Conservation (phyloP, 37 sponge, comb jelly and placozoan species). For the Halisarca cf. caerulea region DNA sequence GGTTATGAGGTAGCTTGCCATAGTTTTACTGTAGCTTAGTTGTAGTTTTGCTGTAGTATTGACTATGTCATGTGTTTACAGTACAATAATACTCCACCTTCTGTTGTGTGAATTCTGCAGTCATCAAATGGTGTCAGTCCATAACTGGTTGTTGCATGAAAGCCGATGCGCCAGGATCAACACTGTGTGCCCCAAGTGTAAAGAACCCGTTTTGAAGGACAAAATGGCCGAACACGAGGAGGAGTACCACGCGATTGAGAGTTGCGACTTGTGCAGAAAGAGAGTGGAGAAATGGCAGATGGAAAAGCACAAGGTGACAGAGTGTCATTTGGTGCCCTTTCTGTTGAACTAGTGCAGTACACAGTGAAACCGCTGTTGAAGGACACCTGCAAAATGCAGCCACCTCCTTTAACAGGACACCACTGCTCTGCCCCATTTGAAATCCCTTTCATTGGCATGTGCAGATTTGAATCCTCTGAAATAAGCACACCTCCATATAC, state of each 20-base stretch:
- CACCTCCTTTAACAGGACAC: too few relatives aligned
- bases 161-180: conserved; percentile 51
- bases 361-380: too few relatives aligned
- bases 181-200: conserved; percentile 47
- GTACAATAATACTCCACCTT: background rate
- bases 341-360: too few relatives aligned
- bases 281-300: conserved; percentile 27
- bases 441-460: too few relatives aligned
- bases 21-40: too few relatives aligned
- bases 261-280: conserved; percentile 56
- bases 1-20: too few relatives aligned
- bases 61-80: background rate
- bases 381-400: too few relatives aligned
- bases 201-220: conserved; percentile 47
- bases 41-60: background rate
- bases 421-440: too few relatives aligned
- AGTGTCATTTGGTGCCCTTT: too few relatives aligned
- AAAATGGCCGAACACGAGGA: conserved; percentile 57
- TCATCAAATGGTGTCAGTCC: conserved; percentile 30
- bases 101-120: conserved; percentile 35
- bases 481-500: too few relatives aligned
- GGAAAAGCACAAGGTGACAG: conserved; percentile 63
- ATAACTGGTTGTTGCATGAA: conserved; percentile 52
- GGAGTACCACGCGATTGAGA: conserved; percentile 54
- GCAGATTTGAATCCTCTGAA: too few relatives aligned